A percentile compares a stretch with the other conserved stretches of the same genome.
These are phyloP conservation scores for Saccostrea glomerata DNA, from an alignment of 1,140 invertebrate species.

Conservation along the genomic window DNA sequence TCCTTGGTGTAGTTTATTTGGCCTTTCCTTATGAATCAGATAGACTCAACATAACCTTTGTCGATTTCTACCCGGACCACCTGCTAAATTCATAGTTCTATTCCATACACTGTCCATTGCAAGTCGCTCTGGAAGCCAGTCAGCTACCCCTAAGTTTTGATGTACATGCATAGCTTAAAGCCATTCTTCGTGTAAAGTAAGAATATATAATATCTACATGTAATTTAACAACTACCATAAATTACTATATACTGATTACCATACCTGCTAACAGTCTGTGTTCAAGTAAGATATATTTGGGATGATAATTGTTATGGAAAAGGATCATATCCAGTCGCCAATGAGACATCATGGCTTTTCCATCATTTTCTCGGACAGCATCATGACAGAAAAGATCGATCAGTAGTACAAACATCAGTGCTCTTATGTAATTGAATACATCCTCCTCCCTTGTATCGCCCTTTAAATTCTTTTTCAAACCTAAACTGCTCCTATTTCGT, in stretches of 20 bases:
- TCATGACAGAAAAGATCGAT: constrained; percentile 20
- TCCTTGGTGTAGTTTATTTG: too few relatives aligned
- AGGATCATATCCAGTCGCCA: constrained; percentile 49
- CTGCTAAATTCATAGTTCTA: constrained; percentile 42
- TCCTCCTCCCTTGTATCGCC: too few relatives aligned
- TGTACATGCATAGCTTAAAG: too few relatives aligned
- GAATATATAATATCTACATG: too few relatives aligned
- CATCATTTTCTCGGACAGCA: constrained; percentile 52
- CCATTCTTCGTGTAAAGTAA: too few relatives aligned
- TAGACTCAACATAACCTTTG: too few relatives aligned
- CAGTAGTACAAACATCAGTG: not conserved
- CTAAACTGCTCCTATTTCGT: too few relatives aligned
- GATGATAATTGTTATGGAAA: constrained; percentile 46
- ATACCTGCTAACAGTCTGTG: constrained; percentile 41
- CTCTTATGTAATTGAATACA: constrained; percentile 19
- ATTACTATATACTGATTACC: too few relatives aligned
- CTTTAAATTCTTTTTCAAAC: too few relatives aligned
- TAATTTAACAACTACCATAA: too few relatives aligned
- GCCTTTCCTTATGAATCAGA: too few relatives aligned
- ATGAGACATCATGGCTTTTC: constrained; percentile 35
- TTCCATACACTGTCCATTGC: constrained; percentile 15
- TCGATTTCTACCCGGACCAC: constrained; percentile 29
- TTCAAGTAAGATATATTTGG: constrained; percentile 40
- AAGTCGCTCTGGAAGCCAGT: constrained; percentile 3
- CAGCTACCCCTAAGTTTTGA: not conserved